Evolutionary conservation across 2,113 vertebrate genomes (phyloP).

Genomic region (Pagrus major): DNA sequence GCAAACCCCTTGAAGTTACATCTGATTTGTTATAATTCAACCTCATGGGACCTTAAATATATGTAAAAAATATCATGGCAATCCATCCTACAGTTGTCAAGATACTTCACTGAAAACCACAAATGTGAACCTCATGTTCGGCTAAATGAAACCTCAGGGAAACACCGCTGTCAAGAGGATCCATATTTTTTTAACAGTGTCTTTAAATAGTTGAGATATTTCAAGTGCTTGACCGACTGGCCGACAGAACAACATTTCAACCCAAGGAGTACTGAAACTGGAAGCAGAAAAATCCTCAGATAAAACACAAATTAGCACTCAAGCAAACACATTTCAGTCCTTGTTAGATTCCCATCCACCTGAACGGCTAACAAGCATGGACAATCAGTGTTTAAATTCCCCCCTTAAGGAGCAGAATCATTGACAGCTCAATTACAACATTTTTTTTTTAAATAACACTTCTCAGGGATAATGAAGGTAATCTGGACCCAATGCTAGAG

Average conservation of each 20-base stretch:
- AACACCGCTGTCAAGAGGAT: background rate
- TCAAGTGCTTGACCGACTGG: background rate
- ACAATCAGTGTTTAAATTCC: slow-evolving; percentile 48
- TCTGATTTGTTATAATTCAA: background rate
- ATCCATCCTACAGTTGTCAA: background rate
- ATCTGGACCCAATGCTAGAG: slow-evolving; percentile 36
- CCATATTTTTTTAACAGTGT: background rate
- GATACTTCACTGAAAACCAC: background rate
- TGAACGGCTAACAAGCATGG: slow-evolving; percentile 42
- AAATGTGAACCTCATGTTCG: background rate
- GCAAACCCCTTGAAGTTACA: too few relatives aligned
- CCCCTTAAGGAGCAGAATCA: slow-evolving; percentile 27
- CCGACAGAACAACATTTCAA: background rate
- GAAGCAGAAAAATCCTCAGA: background rate
- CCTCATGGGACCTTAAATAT: background rate
- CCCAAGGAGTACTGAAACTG: background rate
- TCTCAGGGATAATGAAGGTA: slow-evolving; percentile 59
- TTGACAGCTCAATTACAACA: slow-evolving; percentile 40
- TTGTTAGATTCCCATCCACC: slow-evolving; percentile 46
- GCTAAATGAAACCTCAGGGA: background rate
- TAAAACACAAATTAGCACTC: slow-evolving; percentile 20
- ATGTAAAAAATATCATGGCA: background rate
- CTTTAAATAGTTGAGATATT: background rate
- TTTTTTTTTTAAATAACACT: slow-evolving; percentile 54
- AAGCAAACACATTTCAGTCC: slow-evolving; percentile 39